Evolutionary conservation across 2,888 invertebrate genomes (phyloP).

Genomic region (Halictus quadricinctus): DNA sequence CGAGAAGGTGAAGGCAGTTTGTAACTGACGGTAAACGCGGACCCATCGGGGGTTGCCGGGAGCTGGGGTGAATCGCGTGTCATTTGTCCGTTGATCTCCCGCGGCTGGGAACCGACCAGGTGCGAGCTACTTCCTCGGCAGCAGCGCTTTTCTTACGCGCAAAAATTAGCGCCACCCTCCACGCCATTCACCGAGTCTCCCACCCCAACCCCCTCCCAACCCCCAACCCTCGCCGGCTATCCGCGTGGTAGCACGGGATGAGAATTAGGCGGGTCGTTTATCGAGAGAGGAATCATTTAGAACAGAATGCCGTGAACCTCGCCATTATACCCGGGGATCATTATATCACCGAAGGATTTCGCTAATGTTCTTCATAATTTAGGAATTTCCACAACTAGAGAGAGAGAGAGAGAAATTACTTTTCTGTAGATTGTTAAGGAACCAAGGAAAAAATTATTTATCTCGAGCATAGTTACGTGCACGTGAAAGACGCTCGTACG

Average conservation of each 20-base stretch:
- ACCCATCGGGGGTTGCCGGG: conserved; percentile 61
- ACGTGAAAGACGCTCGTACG: not conserved
- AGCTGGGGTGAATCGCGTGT: conserved; percentile 80
- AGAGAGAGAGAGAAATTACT: too few relatives aligned
- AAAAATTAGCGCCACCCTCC: conserved; percentile 78
- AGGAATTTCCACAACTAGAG: not conserved
- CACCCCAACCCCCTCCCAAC: not conserved
- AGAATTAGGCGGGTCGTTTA: conserved; percentile 75
- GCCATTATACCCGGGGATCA: conserved; percentile 54
- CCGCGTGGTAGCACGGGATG: conserved; percentile 62
- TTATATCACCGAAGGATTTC: conserved; percentile 46
- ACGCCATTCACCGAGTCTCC: conserved; percentile 24
- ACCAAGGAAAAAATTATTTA: too few relatives aligned
- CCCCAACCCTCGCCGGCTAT: conserved; percentile 41
- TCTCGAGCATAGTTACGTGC: too few relatives aligned
- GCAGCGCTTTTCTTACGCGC: conserved; percentile 75
- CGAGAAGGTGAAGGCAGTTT: conserved; percentile 75
- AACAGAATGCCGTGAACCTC: conserved; percentile 47
- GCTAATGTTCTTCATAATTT: conserved; percentile 51
- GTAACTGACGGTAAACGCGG: conserved; percentile 75
- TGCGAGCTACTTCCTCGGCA: conserved; percentile 68
- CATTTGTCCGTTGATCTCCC: conserved; percentile 82
- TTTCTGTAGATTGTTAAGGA: too few relatives aligned
- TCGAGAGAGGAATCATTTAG: conserved; percentile 64
- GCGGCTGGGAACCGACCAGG: conserved; percentile 77